Conservation (phyloP, 35 echinoderm and acorn worm genomes). For the Acanthaster planci region DNA sequence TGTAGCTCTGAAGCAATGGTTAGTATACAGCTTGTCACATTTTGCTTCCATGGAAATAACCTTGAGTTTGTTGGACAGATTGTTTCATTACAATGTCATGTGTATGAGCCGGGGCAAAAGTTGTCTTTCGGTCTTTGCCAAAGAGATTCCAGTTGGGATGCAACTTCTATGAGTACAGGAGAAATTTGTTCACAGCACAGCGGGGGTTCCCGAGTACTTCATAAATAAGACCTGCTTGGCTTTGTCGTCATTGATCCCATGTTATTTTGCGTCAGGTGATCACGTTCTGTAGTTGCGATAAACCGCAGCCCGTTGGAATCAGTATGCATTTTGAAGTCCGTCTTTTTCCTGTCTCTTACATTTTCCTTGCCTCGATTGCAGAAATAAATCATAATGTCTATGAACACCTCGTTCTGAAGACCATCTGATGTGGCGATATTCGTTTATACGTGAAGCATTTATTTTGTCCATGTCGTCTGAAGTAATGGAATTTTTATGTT, state of each 20-base stretch:
- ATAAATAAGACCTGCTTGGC: constrained; percentile 22
- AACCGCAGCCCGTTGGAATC: background rate
- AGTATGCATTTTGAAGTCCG: constrained; percentile 17
- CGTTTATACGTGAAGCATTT: background rate
- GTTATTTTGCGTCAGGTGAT: constrained; percentile 55
- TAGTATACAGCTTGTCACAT: constrained; percentile 27
- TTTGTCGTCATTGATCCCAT: constrained; percentile 21
- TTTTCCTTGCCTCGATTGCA: constrained; percentile 26
- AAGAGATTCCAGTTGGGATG: constrained; percentile 45
- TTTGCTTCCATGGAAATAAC: background rate
- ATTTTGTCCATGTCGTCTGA: constrained; percentile 35
- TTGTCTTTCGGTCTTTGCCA: constrained; percentile 43
- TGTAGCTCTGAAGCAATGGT: too few relatives aligned
- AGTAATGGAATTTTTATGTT: constrained; percentile 11
- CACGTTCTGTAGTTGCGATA: constrained; percentile 23
- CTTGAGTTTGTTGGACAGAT: constrained; percentile 13
- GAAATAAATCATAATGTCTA: constrained; percentile 37
- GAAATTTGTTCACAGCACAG: constrained; percentile 41
- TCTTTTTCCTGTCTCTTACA: constrained; percentile 4
- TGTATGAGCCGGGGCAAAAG: background rate
- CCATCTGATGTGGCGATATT: background rate
- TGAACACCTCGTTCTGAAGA: constrained; percentile 32
- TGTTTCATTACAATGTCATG: constrained; percentile 30
- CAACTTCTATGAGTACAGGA: constrained; percentile 9
- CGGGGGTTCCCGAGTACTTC: background rate